Evolutionary conservation across 2,113 vertebrate genomes (phyloP).

Genomic region (Laterallus jamaicensis): DNA sequence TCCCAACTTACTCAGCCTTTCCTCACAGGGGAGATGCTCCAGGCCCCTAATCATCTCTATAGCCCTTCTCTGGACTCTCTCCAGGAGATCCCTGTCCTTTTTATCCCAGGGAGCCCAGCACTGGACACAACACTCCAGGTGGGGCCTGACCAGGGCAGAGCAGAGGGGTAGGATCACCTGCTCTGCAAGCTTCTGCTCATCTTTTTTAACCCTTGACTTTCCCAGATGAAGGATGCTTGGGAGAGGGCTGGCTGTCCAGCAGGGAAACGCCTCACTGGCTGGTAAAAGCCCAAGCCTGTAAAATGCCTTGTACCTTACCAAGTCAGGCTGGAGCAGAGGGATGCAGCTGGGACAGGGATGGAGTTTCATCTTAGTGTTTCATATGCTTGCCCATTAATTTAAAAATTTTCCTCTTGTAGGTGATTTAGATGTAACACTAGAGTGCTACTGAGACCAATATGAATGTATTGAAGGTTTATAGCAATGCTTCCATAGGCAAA

Average conservation of each 20-base stretch:
- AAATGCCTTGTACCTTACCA: background rate
- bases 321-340: background rate
- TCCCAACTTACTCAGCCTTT: too few relatives aligned
- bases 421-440: background rate
- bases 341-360: background rate
- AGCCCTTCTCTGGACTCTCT: too few relatives aligned
- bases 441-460: background rate
- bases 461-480: background rate
- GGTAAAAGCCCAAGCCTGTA: background rate
- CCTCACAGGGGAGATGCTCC: too few relatives aligned
- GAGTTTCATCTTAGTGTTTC: background rate
- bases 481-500: background rate
- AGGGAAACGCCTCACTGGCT: background rate
- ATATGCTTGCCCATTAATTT: background rate
- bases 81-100: too few relatives aligned
- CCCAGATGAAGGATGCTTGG: background rate
- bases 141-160: too few relatives aligned
- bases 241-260: background rate
- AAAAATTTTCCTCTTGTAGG: background rate
- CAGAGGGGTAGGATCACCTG: too few relatives aligned
- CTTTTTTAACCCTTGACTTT: background rate
- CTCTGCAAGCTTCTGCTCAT: background rate
- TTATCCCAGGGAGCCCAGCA: too few relatives aligned
- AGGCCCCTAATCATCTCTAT: too few relatives aligned
- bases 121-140: too few relatives aligned